Conservation (phyloP, 2,797 vertebrate genomes). For the Sebastes trivittatus region DNA sequence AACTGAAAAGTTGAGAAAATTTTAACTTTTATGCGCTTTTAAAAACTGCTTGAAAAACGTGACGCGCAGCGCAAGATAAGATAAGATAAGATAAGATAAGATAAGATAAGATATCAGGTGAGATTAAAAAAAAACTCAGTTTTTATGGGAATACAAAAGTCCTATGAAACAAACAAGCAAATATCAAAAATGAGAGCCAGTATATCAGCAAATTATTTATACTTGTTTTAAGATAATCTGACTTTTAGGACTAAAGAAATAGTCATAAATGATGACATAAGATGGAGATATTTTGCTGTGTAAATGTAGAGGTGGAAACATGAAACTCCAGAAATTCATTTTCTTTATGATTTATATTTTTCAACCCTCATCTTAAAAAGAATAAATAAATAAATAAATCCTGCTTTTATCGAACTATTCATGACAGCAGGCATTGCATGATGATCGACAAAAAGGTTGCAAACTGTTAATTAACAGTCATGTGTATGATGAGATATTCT, state of each 20-base stretch:
- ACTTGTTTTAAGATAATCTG: not conserved
- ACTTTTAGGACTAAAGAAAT: not conserved
- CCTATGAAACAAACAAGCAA: too few relatives aligned
- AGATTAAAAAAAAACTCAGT: too few relatives aligned
- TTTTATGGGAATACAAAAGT: too few relatives aligned
- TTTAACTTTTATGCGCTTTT: not conserved
- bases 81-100: too few relatives aligned
- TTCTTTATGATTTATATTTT: too few relatives aligned
- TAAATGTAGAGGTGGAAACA: not conserved
- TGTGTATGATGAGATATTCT: not conserved
- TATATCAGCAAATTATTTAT: not conserved
- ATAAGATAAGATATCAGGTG: too few relatives aligned
- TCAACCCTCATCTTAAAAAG: not conserved
- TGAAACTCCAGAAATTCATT: not conserved
- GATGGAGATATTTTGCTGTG: not conserved
- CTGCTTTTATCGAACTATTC: not conserved
- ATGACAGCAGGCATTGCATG: not conserved
- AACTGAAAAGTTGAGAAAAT: not conserved
- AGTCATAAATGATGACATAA: not conserved
- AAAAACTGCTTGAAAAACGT: too few relatives aligned
- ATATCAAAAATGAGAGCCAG: not conserved
- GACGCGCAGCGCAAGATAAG: too few relatives aligned
- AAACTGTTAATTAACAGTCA: not conserved
- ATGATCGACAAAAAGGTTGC: not conserved
- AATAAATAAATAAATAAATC: not conserved